Percentiles rank a stretch among this genome's conserved stretches.
phyloP scores from a whole-genome alignment of 2,797 vertebrate genomes.

The Balearica regulorum region DNA sequence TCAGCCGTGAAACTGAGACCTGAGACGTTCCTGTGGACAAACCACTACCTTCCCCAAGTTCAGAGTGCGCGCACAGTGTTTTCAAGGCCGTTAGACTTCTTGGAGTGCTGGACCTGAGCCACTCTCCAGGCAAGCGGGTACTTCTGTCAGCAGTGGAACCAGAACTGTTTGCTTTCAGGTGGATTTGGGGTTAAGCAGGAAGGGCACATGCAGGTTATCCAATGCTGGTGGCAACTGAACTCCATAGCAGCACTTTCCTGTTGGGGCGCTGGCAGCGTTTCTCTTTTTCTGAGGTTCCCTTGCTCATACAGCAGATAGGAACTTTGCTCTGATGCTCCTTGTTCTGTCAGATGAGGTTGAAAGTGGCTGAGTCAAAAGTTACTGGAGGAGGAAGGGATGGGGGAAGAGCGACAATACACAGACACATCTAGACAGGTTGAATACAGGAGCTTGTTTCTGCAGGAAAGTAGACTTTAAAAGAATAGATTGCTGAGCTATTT shows the following conservation, averaged over 20 bases:
- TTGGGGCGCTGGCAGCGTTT: neutral
- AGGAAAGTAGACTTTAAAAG: neutral
- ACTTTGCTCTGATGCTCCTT: neutral
- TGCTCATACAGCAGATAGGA: neutral
- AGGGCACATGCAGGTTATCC: neutral
- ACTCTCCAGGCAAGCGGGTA: neutral
- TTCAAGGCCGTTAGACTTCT: neutral
- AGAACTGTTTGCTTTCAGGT: neutral
- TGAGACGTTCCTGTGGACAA: neutral
- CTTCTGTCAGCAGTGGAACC: neutral
- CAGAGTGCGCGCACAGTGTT: no score
- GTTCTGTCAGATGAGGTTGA: neutral
- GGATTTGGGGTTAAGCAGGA: neutral
- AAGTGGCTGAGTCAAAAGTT: neutral
- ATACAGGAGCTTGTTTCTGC: neutral
- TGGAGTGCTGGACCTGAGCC: neutral
- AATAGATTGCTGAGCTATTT: neutral
- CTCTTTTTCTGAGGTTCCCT: neutral
- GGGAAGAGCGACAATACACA: neutral
- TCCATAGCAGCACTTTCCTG: neutral
- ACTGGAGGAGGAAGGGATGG: neutral
- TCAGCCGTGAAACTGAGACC: neutral
- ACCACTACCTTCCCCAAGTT: neutral
- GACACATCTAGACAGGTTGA: neutral
- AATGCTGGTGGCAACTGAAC: neutral